phyloP scores from a whole-genome alignment of 30 jellyfish, hydroid and myxozoan genomes.

The Cassiopea xamachana region DNA sequence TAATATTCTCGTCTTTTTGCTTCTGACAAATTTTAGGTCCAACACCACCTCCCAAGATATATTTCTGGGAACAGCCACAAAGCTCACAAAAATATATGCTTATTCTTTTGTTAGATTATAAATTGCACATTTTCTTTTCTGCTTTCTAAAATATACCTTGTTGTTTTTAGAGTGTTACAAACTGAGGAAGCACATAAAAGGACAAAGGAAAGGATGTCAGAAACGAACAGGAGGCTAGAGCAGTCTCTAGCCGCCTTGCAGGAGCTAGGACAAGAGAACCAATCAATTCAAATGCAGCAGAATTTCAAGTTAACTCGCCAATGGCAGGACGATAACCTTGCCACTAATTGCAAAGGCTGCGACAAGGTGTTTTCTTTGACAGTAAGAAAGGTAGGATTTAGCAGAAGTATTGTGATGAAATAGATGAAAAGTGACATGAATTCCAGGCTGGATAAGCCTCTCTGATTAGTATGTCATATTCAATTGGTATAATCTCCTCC shows the following conservation, averaged over 20 bases:
- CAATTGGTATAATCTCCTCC: no score
- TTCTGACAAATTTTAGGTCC: no score
- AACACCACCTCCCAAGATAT: no score
- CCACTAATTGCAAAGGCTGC: conserved; percentile 79
- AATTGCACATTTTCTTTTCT: not conserved
- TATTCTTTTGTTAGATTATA: not conserved
- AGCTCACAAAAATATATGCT: no score
- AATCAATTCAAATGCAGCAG: conserved; percentile 84
- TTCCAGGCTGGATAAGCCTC: no score
- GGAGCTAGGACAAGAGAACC: conserved; percentile 93
- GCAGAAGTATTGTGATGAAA: not conserved
- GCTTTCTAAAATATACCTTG: not conserved
- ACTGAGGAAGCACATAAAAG: conserved; percentile 83
- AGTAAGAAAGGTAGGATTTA: conserved; percentile 71
- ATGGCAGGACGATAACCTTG: conserved; percentile 86
- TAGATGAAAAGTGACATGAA: no score
- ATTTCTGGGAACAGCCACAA: no score
- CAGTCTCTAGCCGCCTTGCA: conserved; percentile 87
- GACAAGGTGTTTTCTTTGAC: conserved; percentile 74
- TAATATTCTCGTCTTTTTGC: no score
- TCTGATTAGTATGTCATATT: no score
- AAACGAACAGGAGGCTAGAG: conserved; percentile 86
- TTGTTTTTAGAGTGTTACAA: conserved; percentile 48
- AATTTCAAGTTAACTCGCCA: conserved; percentile 79
- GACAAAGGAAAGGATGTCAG: conserved; percentile 81